A percentile compares a stretch with the other conserved stretches of the same genome.
phyloP scores from a whole-genome alignment of 2,888 invertebrate genomes.

The Cartodere bifasciata region DNA sequence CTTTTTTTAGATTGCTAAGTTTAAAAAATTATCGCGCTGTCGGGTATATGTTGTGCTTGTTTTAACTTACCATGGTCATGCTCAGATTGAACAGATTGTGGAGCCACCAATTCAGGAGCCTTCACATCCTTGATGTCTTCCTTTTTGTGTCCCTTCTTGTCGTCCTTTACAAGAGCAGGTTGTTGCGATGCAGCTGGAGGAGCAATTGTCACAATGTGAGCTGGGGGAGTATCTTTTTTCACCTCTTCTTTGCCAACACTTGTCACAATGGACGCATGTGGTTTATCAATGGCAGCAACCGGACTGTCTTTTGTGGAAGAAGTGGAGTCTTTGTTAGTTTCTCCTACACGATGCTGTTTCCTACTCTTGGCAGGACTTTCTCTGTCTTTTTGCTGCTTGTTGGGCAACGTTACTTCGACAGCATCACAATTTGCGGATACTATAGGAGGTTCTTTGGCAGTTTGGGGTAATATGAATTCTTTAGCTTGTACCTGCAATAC shows the following conservation, averaged over 20 bases:
- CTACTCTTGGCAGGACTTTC: slow-evolving; percentile 33
- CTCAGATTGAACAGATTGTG: neutral
- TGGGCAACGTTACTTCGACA: slow-evolving; percentile 48
- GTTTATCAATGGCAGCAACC: too few relatives aligned
- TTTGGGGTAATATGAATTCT: slow-evolving; percentile 29
- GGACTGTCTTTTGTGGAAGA: too few relatives aligned
- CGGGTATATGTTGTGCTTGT: too few relatives aligned
- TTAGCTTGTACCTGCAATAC: slow-evolving; percentile 29
- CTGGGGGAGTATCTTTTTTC: slow-evolving; percentile 3
- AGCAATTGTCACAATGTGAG: neutral
- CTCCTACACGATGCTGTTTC: slow-evolving; percentile 18
- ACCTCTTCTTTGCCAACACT: slow-evolving; percentile 11
- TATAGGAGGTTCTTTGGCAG: slow-evolving; percentile 41
- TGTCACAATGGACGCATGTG: slow-evolving; percentile 20
- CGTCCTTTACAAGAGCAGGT: slow-evolving; percentile 8
- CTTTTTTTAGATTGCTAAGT: too few relatives aligned
- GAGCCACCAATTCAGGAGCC: slow-evolving; percentile 14
- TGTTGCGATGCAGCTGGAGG: slow-evolving; percentile 4
- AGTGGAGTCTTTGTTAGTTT: slow-evolving; percentile 14
- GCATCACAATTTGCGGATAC: slow-evolving; percentile 60
- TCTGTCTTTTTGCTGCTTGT: slow-evolving; percentile 28
- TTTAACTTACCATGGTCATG: too few relatives aligned
- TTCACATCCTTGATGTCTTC: slow-evolving; percentile 16
- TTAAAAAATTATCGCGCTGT: too few relatives aligned
- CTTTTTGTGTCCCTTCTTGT: slow-evolving; percentile 13